phyloP scores from a whole-genome alignment of 2,797 vertebrate species.

The Delichon dasypus region DNA sequence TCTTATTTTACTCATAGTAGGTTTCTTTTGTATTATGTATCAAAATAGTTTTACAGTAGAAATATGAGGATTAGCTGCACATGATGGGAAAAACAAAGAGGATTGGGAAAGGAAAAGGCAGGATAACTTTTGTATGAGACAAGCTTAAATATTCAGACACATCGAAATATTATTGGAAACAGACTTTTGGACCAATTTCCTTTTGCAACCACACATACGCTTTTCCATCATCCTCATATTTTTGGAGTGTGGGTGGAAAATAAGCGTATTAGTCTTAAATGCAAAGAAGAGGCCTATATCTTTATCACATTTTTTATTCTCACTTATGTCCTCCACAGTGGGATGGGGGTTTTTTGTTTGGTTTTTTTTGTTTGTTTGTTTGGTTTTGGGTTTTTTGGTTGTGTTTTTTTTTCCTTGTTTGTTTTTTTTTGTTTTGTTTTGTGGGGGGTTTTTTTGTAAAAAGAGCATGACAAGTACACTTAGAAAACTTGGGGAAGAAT shows the following conservation, averaged over 20 bases:
- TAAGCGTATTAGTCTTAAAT: not conserved
- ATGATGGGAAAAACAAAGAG: not conserved
- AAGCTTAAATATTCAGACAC: constrained; percentile 19
- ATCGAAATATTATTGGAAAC: constrained; percentile 20
- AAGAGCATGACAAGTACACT: not conserved
- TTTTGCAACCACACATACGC: not conserved
- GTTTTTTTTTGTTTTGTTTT: not conserved
- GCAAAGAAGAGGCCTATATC: not conserved
- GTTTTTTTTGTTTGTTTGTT: not conserved
- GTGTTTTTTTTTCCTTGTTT: not conserved
- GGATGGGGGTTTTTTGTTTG: too few species aligned
- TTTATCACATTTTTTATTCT: not conserved
- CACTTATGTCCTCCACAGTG: not conserved
- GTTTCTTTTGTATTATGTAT: not conserved
- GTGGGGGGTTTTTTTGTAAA: not conserved
- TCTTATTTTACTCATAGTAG: not conserved
- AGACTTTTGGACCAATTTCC: constrained; percentile 7
- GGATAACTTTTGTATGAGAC: not conserved
- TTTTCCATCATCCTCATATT: constrained; percentile 2
- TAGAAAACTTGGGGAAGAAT: not conserved
- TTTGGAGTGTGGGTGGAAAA: constrained; percentile 25
- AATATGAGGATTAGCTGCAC: not conserved
- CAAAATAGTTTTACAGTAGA: not conserved
- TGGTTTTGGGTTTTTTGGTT: not conserved
- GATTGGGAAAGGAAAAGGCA: not conserved